Evolutionary conservation across 2,797 vertebrate species (phyloP).

Genomic region (Atherinosoma microstoma): DNA sequence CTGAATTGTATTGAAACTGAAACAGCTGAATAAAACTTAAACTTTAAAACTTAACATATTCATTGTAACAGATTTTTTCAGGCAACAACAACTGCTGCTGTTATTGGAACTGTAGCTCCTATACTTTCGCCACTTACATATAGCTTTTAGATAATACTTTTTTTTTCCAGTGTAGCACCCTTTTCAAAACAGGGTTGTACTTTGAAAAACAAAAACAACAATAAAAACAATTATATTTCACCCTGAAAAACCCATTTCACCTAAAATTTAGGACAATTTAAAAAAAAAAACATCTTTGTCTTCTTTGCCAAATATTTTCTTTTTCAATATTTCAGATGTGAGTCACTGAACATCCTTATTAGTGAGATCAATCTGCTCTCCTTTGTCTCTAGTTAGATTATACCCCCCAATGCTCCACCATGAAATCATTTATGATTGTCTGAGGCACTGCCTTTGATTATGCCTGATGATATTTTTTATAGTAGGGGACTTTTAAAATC

Average conservation of each 20-base stretch:
- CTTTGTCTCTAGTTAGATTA: slow-evolving; percentile 20
- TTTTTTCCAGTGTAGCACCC: no score
- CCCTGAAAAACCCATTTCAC: not conserved
- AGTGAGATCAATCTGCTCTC: slow-evolving; percentile 11
- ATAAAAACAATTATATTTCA: no score
- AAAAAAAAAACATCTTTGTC: not conserved
- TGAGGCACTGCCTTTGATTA: slow-evolving; percentile 44
- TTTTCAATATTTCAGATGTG: slow-evolving; percentile 16
- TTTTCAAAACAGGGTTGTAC: no score
- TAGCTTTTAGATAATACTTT: no score
- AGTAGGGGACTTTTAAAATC: slow-evolving; percentile 31
- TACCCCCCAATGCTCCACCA: slow-evolving; percentile 20
- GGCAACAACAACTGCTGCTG: no score
- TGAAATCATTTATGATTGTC: slow-evolving; percentile 51
- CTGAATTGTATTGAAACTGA: no score
- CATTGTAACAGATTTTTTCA: no score
- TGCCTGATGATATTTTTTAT: slow-evolving; percentile 48
- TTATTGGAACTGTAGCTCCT: no score
- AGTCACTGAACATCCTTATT: slow-evolving; percentile 23
- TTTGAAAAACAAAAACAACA: no score
- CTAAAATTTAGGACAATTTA: not conserved
- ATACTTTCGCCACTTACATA: no score
- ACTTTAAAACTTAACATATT: no score
- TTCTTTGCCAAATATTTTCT: slow-evolving; percentile 10
- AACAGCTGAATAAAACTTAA: no score